Percentiles rank a stretch among this genome's conserved stretches.
phyloP scores from a whole-genome alignment of 2,113 vertebrate genomes.

The Nibea albiflora region DNA sequence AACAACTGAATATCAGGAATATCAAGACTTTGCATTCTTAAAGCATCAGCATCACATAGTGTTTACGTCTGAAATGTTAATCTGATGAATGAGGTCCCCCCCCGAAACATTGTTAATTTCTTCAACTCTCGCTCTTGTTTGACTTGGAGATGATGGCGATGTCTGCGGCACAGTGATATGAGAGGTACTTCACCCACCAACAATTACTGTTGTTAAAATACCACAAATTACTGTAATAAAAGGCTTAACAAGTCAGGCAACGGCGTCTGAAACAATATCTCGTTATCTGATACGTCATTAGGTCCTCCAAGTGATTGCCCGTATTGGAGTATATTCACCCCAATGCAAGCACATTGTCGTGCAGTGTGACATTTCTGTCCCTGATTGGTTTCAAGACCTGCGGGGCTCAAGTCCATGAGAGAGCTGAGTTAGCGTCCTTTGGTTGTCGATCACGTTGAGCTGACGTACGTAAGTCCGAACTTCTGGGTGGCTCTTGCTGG shows the following conservation, averaged over 20 bases:
- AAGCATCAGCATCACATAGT: slow-evolving; percentile 48
- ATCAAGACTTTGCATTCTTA: slow-evolving; percentile 46
- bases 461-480: slow-evolving; percentile 94
- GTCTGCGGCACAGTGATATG: slow-evolving; percentile 58
- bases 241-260: slow-evolving; percentile 47
- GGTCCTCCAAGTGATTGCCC: slow-evolving; percentile 52
- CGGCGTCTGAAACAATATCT: slow-evolving; percentile 55
- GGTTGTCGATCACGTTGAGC: slow-evolving; percentile 98
- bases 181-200: slow-evolving; percentile 55
- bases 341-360: slow-evolving; percentile 57
- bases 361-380: slow-evolving; percentile 58
- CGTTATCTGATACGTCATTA: slow-evolving; percentile 44
- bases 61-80: slow-evolving; percentile 56
- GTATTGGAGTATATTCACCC: slow-evolving; percentile 37
- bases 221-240: slow-evolving; percentile 61
- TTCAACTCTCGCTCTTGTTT: slow-evolving; percentile 37
- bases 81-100: slow-evolving; percentile 41
- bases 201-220: slow-evolving; percentile 63
- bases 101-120: slow-evolving; percentile 19
- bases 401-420: slow-evolving; percentile 96
- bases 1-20: slow-evolving; percentile 67
- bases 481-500: slow-evolving; percentile 95
- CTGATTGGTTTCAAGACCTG: slow-evolving; percentile 86
- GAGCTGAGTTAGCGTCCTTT: slow-evolving; percentile 96
- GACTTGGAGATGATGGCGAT: slow-evolving; percentile 47